Evolutionary conservation across 2,888 invertebrate genomes (phyloP).

Genomic region (Eristalis arbustorum): DNA sequence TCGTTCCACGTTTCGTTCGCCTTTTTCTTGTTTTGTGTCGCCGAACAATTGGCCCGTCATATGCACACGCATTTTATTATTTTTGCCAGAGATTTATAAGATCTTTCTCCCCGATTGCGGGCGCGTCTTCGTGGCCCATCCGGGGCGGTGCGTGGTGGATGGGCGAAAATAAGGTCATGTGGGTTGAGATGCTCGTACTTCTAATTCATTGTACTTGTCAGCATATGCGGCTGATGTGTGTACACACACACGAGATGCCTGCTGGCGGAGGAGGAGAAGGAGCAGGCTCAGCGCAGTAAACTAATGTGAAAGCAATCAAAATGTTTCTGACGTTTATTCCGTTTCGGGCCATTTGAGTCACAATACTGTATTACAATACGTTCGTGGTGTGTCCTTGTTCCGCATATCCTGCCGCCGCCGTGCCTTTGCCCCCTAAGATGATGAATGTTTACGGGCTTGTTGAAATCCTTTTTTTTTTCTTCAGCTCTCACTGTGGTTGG

Average conservation of each 20-base stretch:
- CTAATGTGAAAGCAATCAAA: constrained; percentile 71
- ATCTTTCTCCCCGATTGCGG: background rate
- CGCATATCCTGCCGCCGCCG: background rate
- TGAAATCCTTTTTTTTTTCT: constrained; percentile 66
- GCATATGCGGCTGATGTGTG: constrained; percentile 7
- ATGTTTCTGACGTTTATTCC: constrained; percentile 72
- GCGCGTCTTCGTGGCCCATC: constrained; percentile 16
- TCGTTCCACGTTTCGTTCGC: constrained; percentile 32
- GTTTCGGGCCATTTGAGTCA: constrained; percentile 71
- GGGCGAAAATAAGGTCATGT: constrained; percentile 58
- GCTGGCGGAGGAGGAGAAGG: background rate
- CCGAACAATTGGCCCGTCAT: constrained; percentile 66
- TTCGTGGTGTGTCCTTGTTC: constrained; percentile 25
- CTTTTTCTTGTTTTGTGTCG: constrained; percentile 47
- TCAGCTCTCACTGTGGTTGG: constrained; percentile 34
- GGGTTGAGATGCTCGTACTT: constrained; percentile 38
- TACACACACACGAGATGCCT: background rate
- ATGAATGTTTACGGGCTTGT: constrained; percentile 67
- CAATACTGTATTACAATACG: constrained; percentile 56
- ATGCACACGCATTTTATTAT: constrained; percentile 70
- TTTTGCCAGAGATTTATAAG: constrained; percentile 61
- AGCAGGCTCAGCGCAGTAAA: constrained; percentile 24
- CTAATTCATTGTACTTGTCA: constrained; percentile 64
- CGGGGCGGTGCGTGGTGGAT: constrained; percentile 12
- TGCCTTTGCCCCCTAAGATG: constrained; percentile 35